Evolutionary conservation across 2,113 vertebrate genomes (phyloP), one percentile per base, ranked within the genome.

Genomic region (Ranitomeya variabilis): DNA sequence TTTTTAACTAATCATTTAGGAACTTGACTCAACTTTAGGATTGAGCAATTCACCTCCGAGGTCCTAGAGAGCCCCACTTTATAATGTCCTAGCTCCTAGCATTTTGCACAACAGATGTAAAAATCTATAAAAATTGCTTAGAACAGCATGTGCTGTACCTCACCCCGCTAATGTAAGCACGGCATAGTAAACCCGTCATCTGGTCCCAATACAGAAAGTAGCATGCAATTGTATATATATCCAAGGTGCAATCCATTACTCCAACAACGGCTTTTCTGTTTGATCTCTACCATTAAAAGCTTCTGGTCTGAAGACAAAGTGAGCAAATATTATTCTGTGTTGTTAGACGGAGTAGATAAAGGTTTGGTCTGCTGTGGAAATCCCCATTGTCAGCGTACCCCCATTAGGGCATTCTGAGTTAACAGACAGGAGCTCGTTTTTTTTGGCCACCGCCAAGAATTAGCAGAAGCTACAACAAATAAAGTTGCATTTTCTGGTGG

Each of bases 201-300:
- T 89, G 82, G 52, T 84, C 67, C 18, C 54, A 84, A 89, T 85
- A 67, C 57, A 59, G 73, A 66, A 54, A 19, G 67, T 62, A 60
- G 69, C 69, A 76, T 26, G 69, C 83, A 19, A 83, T 14, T 51
- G 60, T 45, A 51, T 67, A 66, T 45, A 66, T 67, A 66, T 21
- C 21, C 59, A 86, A 86, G 73, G 73, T 64, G 73, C 59, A 71
- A 54, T 45, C 45, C 62, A 80, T 80, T 80, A 57, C 55, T 86
- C 31, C 23, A 37, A 57, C 55, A 57, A 55, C 54, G 8, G 18
- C 66, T 80, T 45, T 31, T 87, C 86, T 37, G 37, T 67, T 80
- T 31, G 16, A 80, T 21, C 10, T 21, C 86, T 9, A 71, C 52
- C 57, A 26, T 45, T 31, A 62, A 37, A 76, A 62, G 52, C 69